A percentile compares a stretch with the other conserved stretches of the same genome.
These are phyloP conservation scores for Scomber colias DNA, from an alignment of 2,113 vertebrate species.

Conservation along the genomic window DNA sequence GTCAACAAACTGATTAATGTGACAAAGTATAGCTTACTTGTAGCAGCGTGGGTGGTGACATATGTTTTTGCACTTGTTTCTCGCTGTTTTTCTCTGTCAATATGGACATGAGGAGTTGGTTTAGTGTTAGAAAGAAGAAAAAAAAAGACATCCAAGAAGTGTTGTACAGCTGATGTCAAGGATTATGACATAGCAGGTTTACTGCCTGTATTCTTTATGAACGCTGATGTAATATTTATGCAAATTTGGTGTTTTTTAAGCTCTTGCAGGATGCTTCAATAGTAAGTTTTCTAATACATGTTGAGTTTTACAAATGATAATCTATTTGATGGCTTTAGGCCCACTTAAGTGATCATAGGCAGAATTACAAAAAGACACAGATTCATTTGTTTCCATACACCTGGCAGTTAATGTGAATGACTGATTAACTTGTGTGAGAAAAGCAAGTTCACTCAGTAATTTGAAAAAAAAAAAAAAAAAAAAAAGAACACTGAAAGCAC, in stretches of 20 bases:
- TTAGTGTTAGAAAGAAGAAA: not conserved
- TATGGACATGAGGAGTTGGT: not conserved
- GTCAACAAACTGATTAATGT: not conserved
- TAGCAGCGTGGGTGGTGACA: constrained; percentile 5
- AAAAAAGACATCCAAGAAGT: not conserved
- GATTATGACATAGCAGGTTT: not conserved
- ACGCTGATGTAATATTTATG: too few relatives aligned
- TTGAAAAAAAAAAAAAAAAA: not conserved
- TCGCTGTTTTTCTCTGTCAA: not conserved
- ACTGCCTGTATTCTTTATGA: too few relatives aligned
- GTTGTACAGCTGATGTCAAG: not conserved
- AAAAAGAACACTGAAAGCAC: constrained; percentile 19
- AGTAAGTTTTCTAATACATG: not conserved
- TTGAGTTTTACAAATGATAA: constrained; percentile 5
- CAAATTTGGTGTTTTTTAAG: too few relatives aligned
- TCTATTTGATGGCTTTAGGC: not conserved
- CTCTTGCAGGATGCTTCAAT: not conserved
- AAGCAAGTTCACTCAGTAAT: not conserved
- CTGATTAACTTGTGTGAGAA: not conserved
- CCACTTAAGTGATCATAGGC: not conserved
- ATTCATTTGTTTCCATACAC: not conserved
- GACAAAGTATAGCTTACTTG: not conserved
- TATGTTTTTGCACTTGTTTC: not conserved
- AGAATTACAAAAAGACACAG: constrained; percentile 5
- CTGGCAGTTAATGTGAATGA: not conserved